Base-by-base conservation (phyloP, 2,113 vertebrate genomes). In the Scomber japonicus region DNA sequence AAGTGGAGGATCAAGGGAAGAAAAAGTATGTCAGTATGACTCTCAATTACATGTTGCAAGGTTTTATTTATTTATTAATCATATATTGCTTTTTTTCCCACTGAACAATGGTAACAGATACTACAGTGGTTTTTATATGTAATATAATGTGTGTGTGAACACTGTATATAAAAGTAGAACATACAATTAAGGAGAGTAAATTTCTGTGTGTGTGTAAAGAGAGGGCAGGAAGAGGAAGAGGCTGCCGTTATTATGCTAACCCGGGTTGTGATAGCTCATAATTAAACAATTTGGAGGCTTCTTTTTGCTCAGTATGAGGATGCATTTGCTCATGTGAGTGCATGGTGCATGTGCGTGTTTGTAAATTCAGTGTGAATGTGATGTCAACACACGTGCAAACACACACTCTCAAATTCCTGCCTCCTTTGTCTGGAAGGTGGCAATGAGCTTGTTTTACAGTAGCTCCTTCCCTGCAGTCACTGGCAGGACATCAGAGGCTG, bases 401-500 rank as follows among this genome's bases (percentile, higher is more conserved):
- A 44, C 56, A 24, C 51, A 13, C 48, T 78, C 63, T 80, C 70
- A 53, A 46, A 82, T 81, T 55, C 81, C 80, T 27, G 3, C 80
- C 60, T 80, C 83, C 90, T 91, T 94, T 93, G 93, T 94, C 91
- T 93, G 84, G 74, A 89, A 88, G 86, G 90, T 91, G 88, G 76
- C 83, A 71, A 70, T 51, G 80, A 90, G 87, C 62, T 77, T 44
- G 63, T 81, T 53, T 14, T 27, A 46, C 19, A 8, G 50, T 84
- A 70, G 89, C 91, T 92, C 91, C 89, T 88, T 90, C 92, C 91
- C 87, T 90, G 89, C 93, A 91, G 90, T 89, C 81, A 74, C 72
- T 74, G 82, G 49, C 87, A 76, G 78, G 66, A 81, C 73, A 81
- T 66, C 61, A 70, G 57, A 78, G 85, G 80, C 46, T 62, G 81